phyloP scores from a whole-genome alignment of 2,113 vertebrate species.

The Terrapene triunguis region DNA sequence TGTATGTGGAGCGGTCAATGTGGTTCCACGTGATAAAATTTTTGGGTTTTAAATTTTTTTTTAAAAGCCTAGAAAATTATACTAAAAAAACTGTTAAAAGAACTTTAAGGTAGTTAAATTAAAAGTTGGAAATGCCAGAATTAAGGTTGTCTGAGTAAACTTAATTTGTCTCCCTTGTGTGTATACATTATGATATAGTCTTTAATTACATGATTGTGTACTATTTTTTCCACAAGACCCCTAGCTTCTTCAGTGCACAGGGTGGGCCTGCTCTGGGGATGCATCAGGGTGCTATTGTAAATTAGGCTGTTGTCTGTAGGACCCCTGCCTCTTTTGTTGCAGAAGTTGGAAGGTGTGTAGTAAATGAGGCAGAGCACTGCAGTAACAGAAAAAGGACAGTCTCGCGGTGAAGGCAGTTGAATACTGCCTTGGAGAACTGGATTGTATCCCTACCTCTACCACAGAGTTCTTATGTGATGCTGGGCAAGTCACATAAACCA shows the following conservation, averaged over 20 bases:
- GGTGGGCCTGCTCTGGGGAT: background rate
- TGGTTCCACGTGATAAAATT: accelerated
- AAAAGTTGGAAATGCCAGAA: background rate
- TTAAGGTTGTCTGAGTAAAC: background rate
- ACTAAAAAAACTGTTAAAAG: background rate
- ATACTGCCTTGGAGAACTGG: background rate
- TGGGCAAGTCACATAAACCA: conserved; percentile 1
- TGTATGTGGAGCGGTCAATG: background rate
- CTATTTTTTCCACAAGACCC: background rate
- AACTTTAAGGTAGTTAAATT: background rate
- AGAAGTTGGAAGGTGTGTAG: background rate
- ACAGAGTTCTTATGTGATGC: background rate
- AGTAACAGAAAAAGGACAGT: background rate
- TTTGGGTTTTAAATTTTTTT: background rate
- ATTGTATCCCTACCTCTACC: background rate
- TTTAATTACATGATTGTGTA: background rate
- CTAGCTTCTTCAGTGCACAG: background rate
- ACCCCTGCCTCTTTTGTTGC: background rate
- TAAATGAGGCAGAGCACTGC: background rate
- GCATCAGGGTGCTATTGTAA: background rate
- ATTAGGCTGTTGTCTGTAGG: background rate
- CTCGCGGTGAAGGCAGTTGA: conserved; percentile 3
- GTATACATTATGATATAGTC: background rate
- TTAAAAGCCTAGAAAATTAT: background rate
- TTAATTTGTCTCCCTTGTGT: background rate